phyloP scores from a whole-genome alignment of 1,140 invertebrate genomes.

The Drosophila santomea region DNA sequence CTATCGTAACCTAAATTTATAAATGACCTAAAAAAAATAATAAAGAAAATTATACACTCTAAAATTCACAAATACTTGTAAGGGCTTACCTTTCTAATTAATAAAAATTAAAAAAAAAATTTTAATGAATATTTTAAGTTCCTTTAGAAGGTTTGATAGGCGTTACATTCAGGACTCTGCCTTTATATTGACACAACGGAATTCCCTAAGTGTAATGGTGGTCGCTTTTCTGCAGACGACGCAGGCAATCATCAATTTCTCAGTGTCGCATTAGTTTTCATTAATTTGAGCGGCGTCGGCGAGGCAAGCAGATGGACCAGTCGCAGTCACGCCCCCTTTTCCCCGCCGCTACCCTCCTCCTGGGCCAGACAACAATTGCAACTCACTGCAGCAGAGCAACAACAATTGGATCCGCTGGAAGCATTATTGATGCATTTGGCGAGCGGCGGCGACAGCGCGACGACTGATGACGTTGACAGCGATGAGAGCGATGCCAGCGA shows the following conservation, averaged over 20 bases:
- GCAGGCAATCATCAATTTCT: conserved; percentile 80
- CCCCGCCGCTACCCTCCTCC: background rate
- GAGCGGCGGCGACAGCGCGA: conserved; percentile 69
- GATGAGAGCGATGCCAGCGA: conserved; percentile 37
- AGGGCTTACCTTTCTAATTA: no score
- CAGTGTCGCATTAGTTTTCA: conserved; percentile 83
- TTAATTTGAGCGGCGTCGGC: conserved; percentile 74
- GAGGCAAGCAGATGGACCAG: conserved; percentile 70
- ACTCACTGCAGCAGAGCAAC: conserved; percentile 44
- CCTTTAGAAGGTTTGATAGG: no score
- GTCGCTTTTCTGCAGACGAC: conserved; percentile 50
- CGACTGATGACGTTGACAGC: conserved; percentile 62
- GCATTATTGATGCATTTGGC: conserved; percentile 80
- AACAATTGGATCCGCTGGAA: conserved; percentile 72
- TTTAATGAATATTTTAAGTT: no score
- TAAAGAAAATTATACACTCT: no score
- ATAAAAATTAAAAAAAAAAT: no score
- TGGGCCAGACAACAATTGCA: conserved; percentile 48
- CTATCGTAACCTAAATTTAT: no score
- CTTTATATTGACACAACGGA: background rate
- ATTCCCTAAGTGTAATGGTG: conserved; percentile 13
- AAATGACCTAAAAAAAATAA: no score
- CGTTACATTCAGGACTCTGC: background rate
- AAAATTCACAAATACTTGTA: no score
- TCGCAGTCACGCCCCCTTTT: conserved; percentile 10